Evolutionary conservation across 2,797 vertebrate genomes (phyloP), one percentile per base, ranked within the genome.

Genomic region (Bufotes viridis): DNA sequence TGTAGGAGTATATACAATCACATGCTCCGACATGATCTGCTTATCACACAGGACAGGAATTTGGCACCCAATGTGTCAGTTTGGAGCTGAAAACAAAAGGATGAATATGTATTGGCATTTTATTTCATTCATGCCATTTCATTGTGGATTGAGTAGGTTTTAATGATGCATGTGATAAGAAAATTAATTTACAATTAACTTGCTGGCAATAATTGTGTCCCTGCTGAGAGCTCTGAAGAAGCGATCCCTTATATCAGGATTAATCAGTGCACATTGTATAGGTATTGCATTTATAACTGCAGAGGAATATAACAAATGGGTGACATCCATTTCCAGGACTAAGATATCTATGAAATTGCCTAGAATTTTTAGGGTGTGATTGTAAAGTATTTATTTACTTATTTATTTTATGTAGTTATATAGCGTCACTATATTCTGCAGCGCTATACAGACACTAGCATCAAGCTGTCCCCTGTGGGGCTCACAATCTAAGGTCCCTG

Each of bases 1-100:
- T 76, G 83, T 84, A 84, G 83, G 83, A 76, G 83, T 76, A 61
- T 76, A 75, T 3, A 78, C 24, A 86, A 78, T 55, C 29, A 75
- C 83, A 84, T 49, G 83, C n/a, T 18, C 84, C 78, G 75, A 86
- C 84, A 78, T 57, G 60, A 65, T 81, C 22, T n/a, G 34, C 60
- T 63, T 76, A 76, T 76, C 74, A 70, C 53, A 29, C 29, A 42
- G 69, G 69, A 57, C 26, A 72, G 55, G 49, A 74, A 57, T 69
- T 75, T 69, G 81, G 81, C 63, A 70, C 5, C 29, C 20, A 65
- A 17, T 26, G 22, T 80, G 57, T 34, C 57, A 61, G 78, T 61
- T 42, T 65, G 60, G 61, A 81, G n/a, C 60, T 24, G n/a, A 65
- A 51, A 65, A 81, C 13, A 9, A 5, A 11, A 80, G 60, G 57